A percentile compares a stretch with the other conserved stretches of the same genome.
These are phyloP conservation scores for Drosophila ustulata DNA, from an alignment of 2,888 invertebrate genomes.

Conservation along the genomic window DNA sequence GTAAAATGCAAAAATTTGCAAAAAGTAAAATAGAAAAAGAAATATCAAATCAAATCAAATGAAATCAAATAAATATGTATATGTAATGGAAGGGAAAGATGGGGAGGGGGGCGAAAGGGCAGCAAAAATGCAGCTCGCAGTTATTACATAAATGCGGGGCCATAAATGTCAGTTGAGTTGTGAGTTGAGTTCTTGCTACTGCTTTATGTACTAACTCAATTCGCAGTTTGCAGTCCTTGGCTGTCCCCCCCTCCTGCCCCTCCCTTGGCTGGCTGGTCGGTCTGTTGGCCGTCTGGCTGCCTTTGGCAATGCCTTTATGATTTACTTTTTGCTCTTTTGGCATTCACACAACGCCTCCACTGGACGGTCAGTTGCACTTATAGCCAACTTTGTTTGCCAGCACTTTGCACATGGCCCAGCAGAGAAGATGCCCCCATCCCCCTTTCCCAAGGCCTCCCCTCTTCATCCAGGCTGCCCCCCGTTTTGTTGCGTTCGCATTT, in stretches of 20 bases:
- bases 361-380: constrained; percentile 64
- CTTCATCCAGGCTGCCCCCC: neutral
- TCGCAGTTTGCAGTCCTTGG: neutral
- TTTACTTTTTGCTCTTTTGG: constrained; percentile 58
- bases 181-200: constrained; percentile 13
- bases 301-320: constrained; percentile 51
- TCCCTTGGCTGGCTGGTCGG: too few species aligned
- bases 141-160: constrained; percentile 49
- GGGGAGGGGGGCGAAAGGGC: neutral
- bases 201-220: constrained; percentile 38
- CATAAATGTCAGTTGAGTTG: constrained; percentile 53
- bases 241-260: neutral
- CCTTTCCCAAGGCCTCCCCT: neutral
- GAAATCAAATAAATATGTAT: constrained; percentile 3
- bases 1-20: constrained; percentile 14
- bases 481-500: constrained; percentile 43
- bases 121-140: neutral
- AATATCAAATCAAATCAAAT: constrained; percentile 23
- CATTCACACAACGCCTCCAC: constrained; percentile 47
- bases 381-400: constrained; percentile 66
- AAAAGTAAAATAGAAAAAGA: neutral
- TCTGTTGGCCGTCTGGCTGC: constrained; percentile 8
- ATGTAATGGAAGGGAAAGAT: neutral
- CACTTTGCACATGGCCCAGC: constrained; percentile 32
- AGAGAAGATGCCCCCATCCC: neutral